Evolutionary conservation across 2,888 invertebrate species (phyloP).

Genomic region (Sicus ferrugineus): DNA sequence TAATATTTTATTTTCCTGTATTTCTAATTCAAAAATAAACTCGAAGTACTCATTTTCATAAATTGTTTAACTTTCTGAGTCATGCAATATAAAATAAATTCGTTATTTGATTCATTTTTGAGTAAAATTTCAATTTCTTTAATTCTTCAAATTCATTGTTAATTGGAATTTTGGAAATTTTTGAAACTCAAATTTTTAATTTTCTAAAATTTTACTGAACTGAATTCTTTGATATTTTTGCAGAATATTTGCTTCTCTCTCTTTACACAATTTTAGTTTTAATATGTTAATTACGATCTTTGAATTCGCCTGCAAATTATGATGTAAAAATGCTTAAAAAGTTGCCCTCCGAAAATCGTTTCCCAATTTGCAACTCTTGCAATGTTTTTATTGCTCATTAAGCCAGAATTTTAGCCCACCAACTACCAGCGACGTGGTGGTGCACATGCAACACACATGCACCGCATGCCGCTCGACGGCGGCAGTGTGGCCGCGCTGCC

Average conservation of each 20-base stretch:
- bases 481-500: neutral
- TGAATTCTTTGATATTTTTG: neutral
- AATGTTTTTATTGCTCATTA: slow-evolving; percentile 23
- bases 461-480: neutral
- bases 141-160: too few relatives aligned
- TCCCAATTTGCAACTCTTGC: neutral
- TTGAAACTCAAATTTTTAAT: too few relatives aligned
- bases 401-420: neutral
- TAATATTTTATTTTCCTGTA: too few relatives aligned
- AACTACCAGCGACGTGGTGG: neutral
- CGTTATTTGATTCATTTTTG: too few relatives aligned
- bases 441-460: neutral
- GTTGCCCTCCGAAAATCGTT: neutral
- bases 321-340: neutral
- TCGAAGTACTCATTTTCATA: too few relatives aligned
- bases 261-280: neutral
- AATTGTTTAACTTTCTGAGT: too few relatives aligned
- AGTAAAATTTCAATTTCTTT: too few relatives aligned
- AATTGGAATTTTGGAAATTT: too few relatives aligned
- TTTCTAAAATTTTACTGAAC: neutral
- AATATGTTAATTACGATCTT: neutral
- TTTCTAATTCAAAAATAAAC: too few relatives aligned
- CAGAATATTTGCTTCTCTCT: neutral
- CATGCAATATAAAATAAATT: too few relatives aligned
- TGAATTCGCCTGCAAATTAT: neutral